Evolutionary conservation across 1,140 invertebrate genomes (phyloP).

Genomic region (Pogonomyrmex barbatus): DNA sequence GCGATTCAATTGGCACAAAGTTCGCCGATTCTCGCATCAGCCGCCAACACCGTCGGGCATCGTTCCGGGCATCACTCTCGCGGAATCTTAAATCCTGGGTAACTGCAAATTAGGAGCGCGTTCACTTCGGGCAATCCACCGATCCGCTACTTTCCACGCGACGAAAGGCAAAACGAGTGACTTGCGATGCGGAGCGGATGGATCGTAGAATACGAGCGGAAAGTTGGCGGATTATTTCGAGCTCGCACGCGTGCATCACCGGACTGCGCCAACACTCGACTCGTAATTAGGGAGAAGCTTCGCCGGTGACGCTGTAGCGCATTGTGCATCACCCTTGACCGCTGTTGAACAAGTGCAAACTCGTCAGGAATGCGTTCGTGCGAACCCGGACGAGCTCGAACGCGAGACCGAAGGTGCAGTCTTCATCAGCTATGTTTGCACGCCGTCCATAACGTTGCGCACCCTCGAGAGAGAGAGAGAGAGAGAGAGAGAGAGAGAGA

Average conservation of each 20-base stretch:
- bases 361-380: conserved; percentile 44
- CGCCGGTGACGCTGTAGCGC: conserved; percentile 24
- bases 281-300: conserved; percentile 55
- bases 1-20: conserved; percentile 24
- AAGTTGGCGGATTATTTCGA: conserved; percentile 54
- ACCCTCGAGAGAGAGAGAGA: not conserved
- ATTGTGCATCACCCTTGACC: conserved; percentile 44
- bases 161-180: not conserved
- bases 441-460: not conserved
- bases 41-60: not conserved
- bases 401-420: conserved; percentile 5
- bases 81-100: conserved; percentile 7
- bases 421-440: conserved; percentile 18
- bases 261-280: conserved; percentile 33
- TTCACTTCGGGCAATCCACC: not conserved
- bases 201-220: conserved; percentile 32
- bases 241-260: conserved; percentile 4
- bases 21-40: conserved; percentile 4
- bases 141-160: conserved; percentile 17
- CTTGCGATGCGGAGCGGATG: not conserved
- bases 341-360: conserved; percentile 50
- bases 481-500: not conserved
- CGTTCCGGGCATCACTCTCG: not conserved
- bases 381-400: not conserved
- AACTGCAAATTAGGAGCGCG: conserved; percentile 50